Conservation (phyloP, 2,113 vertebrate genomes). For the Cervus canadensis region DNA sequence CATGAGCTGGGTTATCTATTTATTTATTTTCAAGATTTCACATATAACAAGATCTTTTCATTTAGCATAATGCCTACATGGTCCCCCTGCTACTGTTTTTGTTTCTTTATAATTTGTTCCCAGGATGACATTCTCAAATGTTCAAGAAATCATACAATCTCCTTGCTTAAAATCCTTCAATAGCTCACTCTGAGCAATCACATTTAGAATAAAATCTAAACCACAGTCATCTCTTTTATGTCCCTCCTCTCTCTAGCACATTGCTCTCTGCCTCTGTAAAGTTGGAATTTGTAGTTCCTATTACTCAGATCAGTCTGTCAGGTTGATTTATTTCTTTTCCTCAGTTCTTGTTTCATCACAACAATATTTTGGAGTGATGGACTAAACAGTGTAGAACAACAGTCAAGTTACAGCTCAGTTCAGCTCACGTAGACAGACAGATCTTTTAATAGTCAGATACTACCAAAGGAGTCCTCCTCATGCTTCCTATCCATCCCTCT, state of each 20-base stretch:
- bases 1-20: background rate
- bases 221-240: background rate
- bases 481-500: background rate
- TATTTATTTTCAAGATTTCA: background rate
- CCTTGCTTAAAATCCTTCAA: background rate
- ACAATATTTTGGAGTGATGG: background rate
- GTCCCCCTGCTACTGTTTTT: background rate
- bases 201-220: background rate
- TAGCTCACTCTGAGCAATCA: background rate
- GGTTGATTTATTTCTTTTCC: background rate
- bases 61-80: background rate
- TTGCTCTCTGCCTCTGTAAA: background rate
- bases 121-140: background rate
- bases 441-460: background rate
- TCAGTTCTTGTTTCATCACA: background rate
- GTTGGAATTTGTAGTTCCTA: background rate
- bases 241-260: background rate
- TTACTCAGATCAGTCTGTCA: background rate
- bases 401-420: background rate
- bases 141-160: background rate
- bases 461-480: background rate
- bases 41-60: background rate
- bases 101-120: background rate
- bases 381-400: background rate
- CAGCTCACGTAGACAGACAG: background rate